phyloP scores from a whole-genome alignment of 2,113 vertebrate genomes.

The Phaethornis superciliosus region DNA sequence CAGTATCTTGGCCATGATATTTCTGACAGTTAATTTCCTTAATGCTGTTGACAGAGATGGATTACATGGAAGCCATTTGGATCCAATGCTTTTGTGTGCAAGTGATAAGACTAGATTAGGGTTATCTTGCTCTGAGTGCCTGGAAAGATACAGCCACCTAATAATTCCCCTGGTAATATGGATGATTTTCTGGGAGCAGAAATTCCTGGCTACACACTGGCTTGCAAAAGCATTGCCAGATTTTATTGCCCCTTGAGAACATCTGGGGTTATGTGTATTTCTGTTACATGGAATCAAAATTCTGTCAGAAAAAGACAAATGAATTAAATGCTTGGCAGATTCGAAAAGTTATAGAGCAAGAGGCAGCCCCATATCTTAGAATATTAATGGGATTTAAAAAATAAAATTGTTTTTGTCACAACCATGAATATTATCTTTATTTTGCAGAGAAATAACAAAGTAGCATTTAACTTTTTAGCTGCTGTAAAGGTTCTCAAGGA shows the following conservation, averaged over 20 bases:
- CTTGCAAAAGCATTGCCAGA: constrained; percentile 35
- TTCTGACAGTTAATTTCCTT: constrained; percentile 92
- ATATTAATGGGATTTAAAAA: background rate
- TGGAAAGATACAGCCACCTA: constrained; percentile 76
- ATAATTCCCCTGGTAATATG: constrained; percentile 81
- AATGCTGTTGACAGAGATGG: constrained; percentile 89
- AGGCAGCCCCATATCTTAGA: background rate
- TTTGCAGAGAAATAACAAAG: background rate
- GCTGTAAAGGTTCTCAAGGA: background rate
- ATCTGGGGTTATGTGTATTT: constrained; percentile 38
- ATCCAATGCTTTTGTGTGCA: constrained; percentile 80
- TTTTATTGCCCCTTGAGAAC: constrained; percentile 61
- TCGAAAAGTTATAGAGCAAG: background rate
- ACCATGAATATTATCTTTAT: background rate
- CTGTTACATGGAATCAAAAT: constrained; percentile 26
- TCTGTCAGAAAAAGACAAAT: constrained; percentile 48
- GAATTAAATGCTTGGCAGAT: constrained; percentile 1
- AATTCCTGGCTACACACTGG: constrained; percentile 50
- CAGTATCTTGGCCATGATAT: constrained; percentile 82
- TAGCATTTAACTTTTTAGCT: background rate
- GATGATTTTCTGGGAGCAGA: constrained; percentile 60
- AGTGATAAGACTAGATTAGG: constrained; percentile 82
- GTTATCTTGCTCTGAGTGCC: constrained; percentile 80
- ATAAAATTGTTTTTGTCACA: background rate
- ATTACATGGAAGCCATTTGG: constrained; percentile 80